A percentile compares a stretch with the other conserved stretches of the same genome.
These are phyloP conservation scores for Rhamphomyia laevipes DNA, from an alignment of 2,888 invertebrate genomes.

Conservation along the genomic window DNA sequence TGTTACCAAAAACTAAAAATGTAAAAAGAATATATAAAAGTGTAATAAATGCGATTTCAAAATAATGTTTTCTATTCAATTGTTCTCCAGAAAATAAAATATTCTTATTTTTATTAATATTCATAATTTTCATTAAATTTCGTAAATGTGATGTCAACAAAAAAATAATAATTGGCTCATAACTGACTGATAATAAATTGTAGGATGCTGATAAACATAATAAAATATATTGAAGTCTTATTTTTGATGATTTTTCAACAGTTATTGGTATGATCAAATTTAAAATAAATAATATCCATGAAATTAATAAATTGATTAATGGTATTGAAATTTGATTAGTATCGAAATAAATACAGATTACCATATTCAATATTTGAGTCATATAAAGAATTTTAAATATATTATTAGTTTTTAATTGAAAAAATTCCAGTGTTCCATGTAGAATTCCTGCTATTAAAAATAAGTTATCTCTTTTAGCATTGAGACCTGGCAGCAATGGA, in stretches of 20 bases:
- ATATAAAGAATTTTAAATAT: background rate
- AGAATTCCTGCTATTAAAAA: slow-evolving; percentile 22
- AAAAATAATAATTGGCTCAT: slow-evolving; percentile 68
- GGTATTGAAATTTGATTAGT: slow-evolving; percentile 39
- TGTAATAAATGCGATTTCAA: slow-evolving; percentile 39
- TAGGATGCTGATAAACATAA: slow-evolving; percentile 51
- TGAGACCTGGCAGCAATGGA: slow-evolving; percentile 66
- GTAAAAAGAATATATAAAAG: slow-evolving; percentile 71
- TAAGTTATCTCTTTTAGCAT: slow-evolving; percentile 43
- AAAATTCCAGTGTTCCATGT: slow-evolving; percentile 1
- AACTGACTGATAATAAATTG: slow-evolving; percentile 55
- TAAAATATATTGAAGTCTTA: slow-evolving; percentile 38
- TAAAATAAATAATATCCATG: slow-evolving; percentile 44
- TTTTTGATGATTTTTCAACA: slow-evolving; percentile 9
- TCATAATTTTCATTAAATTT: slow-evolving; percentile 2
- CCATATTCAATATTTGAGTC: slow-evolving; percentile 20
- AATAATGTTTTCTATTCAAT: too few species aligned
- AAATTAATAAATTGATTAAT: slow-evolving; percentile 41
- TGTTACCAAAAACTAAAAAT: slow-evolving; percentile 96
- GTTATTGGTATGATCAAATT: slow-evolving; percentile 18
- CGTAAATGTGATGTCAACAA: slow-evolving; percentile 25
- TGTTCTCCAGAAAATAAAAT: too few species aligned
- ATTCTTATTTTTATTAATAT: too few species aligned
- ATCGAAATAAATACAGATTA: slow-evolving; percentile 26
- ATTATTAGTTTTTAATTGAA: background rate